phyloP scores from a whole-genome alignment of 2,888 invertebrate species.

The Papilio gigon region DNA sequence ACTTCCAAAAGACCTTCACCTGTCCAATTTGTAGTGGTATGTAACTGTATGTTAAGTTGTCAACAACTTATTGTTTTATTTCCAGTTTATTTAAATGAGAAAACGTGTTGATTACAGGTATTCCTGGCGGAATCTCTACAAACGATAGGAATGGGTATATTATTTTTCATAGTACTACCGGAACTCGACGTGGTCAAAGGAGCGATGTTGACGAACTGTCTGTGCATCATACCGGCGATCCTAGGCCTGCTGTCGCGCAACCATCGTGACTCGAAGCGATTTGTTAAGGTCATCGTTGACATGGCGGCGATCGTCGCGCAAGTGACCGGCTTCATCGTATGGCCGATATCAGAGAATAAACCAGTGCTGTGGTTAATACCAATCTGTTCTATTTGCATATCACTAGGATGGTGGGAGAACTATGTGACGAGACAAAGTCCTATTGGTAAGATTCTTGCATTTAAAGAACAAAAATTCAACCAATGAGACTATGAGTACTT shows the following conservation, averaged over 20 bases:
- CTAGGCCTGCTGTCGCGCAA: slow-evolving; percentile 90
- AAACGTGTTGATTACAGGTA: slow-evolving; percentile 72
- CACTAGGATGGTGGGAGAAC: slow-evolving; percentile 99
- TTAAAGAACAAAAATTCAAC: not conserved
- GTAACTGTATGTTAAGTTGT: slow-evolving; percentile 52
- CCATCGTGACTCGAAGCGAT: slow-evolving; percentile 90
- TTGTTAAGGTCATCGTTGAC: slow-evolving; percentile 90
- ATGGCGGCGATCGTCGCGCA: slow-evolving; percentile 93
- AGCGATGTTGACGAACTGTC: slow-evolving; percentile 97
- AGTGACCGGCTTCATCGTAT: slow-evolving; percentile 94
- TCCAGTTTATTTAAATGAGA: not conserved
- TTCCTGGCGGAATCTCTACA: slow-evolving; percentile 94
- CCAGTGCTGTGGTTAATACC: slow-evolving; percentile 93
- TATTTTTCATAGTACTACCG: slow-evolving; percentile 94
- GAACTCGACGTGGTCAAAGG: slow-evolving; percentile 96
- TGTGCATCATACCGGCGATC: slow-evolving; percentile 94
- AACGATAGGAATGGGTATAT: slow-evolving; percentile 91
- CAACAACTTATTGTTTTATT: not conserved
- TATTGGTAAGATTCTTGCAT: slow-evolving; percentile 80
- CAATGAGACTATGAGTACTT: not conserved
- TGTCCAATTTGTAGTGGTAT: slow-evolving; percentile 76
- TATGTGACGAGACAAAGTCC: slow-evolving; percentile 94
- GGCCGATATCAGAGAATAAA: slow-evolving; percentile 92
- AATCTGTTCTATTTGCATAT: slow-evolving; percentile 91
- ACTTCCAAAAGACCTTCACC: slow-evolving; percentile 89